Evolutionary conservation across 2,797 vertebrate species (phyloP).

Genomic region (Sebastes itinus): DNA sequence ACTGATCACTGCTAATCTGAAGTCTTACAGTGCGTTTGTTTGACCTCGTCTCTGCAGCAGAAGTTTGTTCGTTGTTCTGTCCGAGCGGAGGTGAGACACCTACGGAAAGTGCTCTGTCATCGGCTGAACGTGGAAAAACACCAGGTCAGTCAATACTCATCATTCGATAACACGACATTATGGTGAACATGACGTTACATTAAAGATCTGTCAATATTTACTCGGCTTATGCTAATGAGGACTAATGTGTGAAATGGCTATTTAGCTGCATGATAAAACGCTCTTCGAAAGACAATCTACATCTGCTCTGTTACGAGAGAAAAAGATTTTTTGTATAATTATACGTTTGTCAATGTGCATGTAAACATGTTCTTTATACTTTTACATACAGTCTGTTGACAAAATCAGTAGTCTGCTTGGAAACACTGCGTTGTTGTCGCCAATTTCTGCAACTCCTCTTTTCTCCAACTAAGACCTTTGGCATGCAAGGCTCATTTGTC

Average conservation of each 20-base stretch:
- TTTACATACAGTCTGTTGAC: not conserved
- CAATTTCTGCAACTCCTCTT: too few species aligned
- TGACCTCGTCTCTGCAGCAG: constrained; percentile 82
- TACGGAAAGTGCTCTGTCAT: constrained; percentile 93
- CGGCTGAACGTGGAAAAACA: constrained; percentile 90
- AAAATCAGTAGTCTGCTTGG: not conserved
- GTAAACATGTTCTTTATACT: not conserved
- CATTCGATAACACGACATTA: not conserved
- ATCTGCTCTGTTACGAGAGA: not conserved
- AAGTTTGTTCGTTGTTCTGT: constrained; percentile 96
- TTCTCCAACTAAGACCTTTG: not conserved
- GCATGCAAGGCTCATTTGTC: not conserved
- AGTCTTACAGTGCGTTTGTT: not conserved
- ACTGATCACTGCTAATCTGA: not conserved
- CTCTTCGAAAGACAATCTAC: not conserved
- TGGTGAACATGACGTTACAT: rapidly evolving
- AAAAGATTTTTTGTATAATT: not conserved
- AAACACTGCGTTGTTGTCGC: too few species aligned
- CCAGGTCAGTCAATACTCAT: constrained; percentile 79
- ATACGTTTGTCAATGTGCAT: not conserved
- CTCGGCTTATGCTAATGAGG: not conserved
- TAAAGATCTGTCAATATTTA: not conserved
- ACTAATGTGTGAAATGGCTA: not conserved
- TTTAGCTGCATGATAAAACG: not conserved
- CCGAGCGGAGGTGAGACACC: constrained; percentile 92